Conservation (phyloP, 1,140 invertebrate species). For the Cherax quadricarinatus region DNA sequence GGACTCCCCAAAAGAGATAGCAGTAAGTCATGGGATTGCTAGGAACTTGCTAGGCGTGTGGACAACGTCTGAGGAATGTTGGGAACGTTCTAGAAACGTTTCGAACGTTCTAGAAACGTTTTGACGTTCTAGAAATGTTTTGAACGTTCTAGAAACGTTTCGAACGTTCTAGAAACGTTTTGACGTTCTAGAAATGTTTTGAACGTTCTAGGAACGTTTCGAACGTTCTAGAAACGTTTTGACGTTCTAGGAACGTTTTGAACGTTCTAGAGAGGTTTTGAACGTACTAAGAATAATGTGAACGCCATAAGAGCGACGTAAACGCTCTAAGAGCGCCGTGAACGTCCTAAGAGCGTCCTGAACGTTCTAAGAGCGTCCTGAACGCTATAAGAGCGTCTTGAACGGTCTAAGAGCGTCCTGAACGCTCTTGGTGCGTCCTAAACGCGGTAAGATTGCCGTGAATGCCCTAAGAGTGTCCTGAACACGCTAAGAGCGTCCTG, state of each 20-base stretch:
- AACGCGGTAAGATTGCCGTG: neutral
- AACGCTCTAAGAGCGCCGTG: neutral
- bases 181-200: too few species aligned
- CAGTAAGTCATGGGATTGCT: too few species aligned
- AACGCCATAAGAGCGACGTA: neutral
- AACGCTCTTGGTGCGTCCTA: neutral
- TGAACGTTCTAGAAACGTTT: neutral
- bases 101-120: neutral
- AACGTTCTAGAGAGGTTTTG: too few species aligned
- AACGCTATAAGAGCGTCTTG: neutral
- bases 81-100: neutral
- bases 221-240: too few species aligned
- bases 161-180: neutral
- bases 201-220: too few species aligned
- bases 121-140: neutral
- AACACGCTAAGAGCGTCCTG: too few species aligned
- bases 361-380: neutral
- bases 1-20: too few species aligned
- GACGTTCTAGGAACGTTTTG: too few species aligned
- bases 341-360: neutral
- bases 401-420: neutral
- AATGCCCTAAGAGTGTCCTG: too few species aligned
- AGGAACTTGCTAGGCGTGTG: too few species aligned
- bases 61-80: too few species aligned
- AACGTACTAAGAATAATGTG: neutral